Conservation (phyloP, 2,888 invertebrate species). For the Ganaspis brasiliensis region DNA sequence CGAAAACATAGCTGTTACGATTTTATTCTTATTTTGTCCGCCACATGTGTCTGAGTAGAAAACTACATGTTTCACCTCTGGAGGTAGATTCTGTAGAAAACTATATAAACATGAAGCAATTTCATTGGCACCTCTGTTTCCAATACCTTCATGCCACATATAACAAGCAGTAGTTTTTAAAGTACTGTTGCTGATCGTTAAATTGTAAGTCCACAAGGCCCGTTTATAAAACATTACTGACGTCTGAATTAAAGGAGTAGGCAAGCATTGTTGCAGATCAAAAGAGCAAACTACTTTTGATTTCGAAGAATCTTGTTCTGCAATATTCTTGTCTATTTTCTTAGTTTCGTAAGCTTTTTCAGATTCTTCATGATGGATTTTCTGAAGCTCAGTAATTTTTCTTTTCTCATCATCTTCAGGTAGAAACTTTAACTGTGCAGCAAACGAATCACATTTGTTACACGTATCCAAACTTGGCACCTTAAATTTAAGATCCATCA, state of each 20-base stretch:
- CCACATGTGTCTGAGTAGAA: constrained; percentile 62
- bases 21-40: constrained; percentile 65
- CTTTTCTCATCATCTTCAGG: constrained; percentile 9
- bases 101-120: constrained; percentile 64
- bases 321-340: constrained; percentile 43
- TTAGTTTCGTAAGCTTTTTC: constrained; percentile 52
- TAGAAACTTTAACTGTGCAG: constrained; percentile 18
- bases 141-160: constrained; percentile 70
- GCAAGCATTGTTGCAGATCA: constrained; percentile 66
- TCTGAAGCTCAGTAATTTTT: constrained; percentile 26
- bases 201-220: constrained; percentile 68
- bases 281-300: constrained; percentile 46
- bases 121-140: constrained; percentile 65
- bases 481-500: constrained; percentile 46
- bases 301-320: constrained; percentile 39
- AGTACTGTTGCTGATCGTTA: constrained; percentile 64
- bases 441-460: no score
- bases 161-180: constrained; percentile 61
- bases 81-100: constrained; percentile 50
- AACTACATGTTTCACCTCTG: constrained; percentile 49
- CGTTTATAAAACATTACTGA: constrained; percentile 70
- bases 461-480: constrained; percentile 37
- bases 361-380: constrained; percentile 47
- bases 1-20: constrained; percentile 41
- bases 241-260: constrained; percentile 65